Conservation (phyloP, 1,140 invertebrate species). For the Matsumurasca onukii region DNA sequence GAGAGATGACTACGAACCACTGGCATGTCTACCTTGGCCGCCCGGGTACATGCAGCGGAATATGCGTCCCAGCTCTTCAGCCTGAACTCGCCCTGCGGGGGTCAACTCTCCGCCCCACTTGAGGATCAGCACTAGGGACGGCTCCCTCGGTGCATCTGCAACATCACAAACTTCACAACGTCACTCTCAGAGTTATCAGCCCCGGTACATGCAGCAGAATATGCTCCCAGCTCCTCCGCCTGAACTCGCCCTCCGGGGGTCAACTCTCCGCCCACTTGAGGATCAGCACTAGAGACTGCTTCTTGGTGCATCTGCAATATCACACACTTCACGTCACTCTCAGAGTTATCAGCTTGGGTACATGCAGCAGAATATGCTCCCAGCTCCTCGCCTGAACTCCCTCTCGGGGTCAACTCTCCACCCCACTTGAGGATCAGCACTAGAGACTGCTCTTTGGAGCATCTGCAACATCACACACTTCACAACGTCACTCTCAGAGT, state of each 20-base stretch:
- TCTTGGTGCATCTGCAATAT: neutral
- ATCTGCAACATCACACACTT: constrained; percentile 59
- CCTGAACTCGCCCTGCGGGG: constrained; percentile 95
- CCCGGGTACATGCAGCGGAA: constrained; percentile 99
- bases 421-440: constrained; percentile 99
- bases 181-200: too few species aligned
- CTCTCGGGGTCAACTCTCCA: constrained; percentile 97
- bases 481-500: too few species aligned
- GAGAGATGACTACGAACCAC: constrained; percentile 29
- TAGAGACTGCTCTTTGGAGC: constrained; percentile 82
- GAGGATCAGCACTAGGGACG: constrained; percentile 90
- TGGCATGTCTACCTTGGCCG: constrained; percentile 74
- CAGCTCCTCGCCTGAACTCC: constrained; percentile 98
- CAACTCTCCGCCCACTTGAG: neutral
- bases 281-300: neutral
- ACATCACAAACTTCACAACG: constrained; percentile 42
- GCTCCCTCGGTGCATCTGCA: constrained; percentile 78
- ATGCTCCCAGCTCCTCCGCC: neutral
- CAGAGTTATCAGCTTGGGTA: too few species aligned
- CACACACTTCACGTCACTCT: too few species aligned
- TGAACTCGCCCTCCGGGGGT: neutral
- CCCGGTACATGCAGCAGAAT: constrained; percentile 79
- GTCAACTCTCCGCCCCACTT: constrained; percentile 99
- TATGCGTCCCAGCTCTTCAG: constrained; percentile 95
- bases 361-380: constrained; percentile 97